Evolutionary conservation across 1,140 invertebrate species (phyloP).

Genomic region (Battus philenor): DNA sequence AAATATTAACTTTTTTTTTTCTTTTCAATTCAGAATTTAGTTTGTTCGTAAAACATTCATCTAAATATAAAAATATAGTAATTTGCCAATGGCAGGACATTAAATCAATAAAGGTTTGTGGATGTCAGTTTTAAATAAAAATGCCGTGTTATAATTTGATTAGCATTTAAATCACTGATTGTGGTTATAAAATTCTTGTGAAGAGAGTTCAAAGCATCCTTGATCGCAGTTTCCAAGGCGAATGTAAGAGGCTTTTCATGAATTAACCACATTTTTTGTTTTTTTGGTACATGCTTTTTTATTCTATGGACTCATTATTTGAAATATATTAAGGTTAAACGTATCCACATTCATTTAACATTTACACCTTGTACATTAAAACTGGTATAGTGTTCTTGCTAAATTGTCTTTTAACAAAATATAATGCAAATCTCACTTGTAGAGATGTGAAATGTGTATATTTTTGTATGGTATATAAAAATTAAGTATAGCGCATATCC

Average conservation of each 20-base stretch:
- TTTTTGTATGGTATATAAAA: conserved; percentile 12
- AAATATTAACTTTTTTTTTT: too few relatives aligned
- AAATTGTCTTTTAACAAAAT: conserved; percentile 1
- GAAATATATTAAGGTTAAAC: too few relatives aligned
- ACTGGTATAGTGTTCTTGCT: neutral
- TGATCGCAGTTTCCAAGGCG: conserved; percentile 2
- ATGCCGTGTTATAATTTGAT: conserved; percentile 1
- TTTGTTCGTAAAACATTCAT: too few relatives aligned
- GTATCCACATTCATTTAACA: too few relatives aligned
- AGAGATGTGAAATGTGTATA: conserved; percentile 1
- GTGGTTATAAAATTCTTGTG: conserved; percentile 7
- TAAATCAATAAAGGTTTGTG: conserved; percentile 8
- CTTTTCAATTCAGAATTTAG: too few relatives aligned
- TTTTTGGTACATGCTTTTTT: too few relatives aligned
- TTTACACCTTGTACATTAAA: too few relatives aligned
- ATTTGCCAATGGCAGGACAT: conserved; percentile 1
- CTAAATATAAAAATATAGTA: too few relatives aligned
- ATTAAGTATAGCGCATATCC: too few relatives aligned
- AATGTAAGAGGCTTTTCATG: conserved; percentile 3
- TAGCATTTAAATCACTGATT: conserved; percentile 13
- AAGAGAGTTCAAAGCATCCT: conserved; percentile 2
- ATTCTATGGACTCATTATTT: too few relatives aligned
- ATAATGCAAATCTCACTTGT: conserved; percentile 3
- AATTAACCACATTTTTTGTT: too few relatives aligned
- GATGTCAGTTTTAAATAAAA: conserved; percentile 5